Base-by-base conservation (phyloP, 2,113 vertebrate genomes). In the Dermatemys mawii region DNA sequence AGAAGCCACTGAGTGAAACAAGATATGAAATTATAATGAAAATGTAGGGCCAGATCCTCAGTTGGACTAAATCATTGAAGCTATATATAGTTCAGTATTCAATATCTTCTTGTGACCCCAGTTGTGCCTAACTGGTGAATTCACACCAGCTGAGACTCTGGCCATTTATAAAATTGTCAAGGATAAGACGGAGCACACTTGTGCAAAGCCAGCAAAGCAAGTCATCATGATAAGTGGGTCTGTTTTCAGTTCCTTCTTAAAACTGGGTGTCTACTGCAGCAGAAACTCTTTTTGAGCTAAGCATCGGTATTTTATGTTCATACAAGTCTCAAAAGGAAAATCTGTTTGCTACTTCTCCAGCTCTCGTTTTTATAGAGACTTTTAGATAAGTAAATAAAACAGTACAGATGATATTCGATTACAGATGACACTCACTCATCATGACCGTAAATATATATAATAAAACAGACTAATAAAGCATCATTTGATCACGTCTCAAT, bases 401-500 rank as follows among this genome's bases (percentile, higher is more conserved):
- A 78, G 13, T 0, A 3, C 4, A 83, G 41, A 26, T 21, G 41
- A 67, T 41, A 78, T 16, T 10, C 14, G 29, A 2, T 27, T 1
- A 8, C 46, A 54, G 48, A 70, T 44, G 0, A 22, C 5, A 70
- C 35, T 16, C 5, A 1, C 38, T 38, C 32, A 38, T 14, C 41
- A 46, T 1, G 3, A 57, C 2, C 26, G 1, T 24, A 78, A 60
- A 11, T 35, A 16, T 0, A 76, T 75, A 14, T 44, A 76, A 46
- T 19, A 2, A 1, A 81, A 60, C 16, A 60, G n/a, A 54, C 3
- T 16, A 79, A 81, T 0, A 1, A 67, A 86, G 22, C 13, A 26
- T 8, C 84, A 50, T 51, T 85, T 54, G 17, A 76, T 32, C 8
- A 2, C 22, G 83, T 93, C 63, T 84, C 81, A 49, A 41, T 54